Evolutionary conservation across 2,113 vertebrate species (phyloP).

Genomic region (Mirza zaza): DNA sequence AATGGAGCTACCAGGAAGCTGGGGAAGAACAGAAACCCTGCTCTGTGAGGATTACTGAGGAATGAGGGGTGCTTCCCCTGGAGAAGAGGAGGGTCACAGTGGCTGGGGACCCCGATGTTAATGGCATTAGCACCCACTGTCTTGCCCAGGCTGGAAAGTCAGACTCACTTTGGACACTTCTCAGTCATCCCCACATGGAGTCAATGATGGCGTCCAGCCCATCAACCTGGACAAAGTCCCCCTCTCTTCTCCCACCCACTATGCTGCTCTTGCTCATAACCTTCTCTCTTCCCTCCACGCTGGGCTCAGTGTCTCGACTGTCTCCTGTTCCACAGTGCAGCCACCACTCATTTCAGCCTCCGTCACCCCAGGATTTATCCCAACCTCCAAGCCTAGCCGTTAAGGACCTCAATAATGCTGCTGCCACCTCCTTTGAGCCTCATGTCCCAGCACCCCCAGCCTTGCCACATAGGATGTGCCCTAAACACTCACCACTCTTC

Average conservation of each 20-base stretch:
- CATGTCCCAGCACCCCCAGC: too few relatives aligned
- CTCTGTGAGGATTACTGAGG: neutral
- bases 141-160: neutral
- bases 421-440: neutral
- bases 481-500: neutral
- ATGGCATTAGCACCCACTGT: neutral
- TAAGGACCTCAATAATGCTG: neutral
- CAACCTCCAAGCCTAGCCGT: neutral
- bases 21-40: neutral
- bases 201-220: neutral
- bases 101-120: accelerated
- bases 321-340: neutral
- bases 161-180: neutral
- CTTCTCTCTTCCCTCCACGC: neutral
- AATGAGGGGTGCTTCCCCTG: neutral
- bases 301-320: neutral
- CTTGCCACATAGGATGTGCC: neutral
- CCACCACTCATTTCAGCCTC: neutral
- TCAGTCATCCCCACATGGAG: neutral
- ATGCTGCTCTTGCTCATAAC: neutral
- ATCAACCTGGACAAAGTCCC: neutral
- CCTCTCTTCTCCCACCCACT: neutral
- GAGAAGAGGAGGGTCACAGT: neutral
- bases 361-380: neutral
- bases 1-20: too few relatives aligned